Evolutionary conservation across 2,888 invertebrate species (phyloP).

Genomic region (Chrysopilus asiliformis): DNA sequence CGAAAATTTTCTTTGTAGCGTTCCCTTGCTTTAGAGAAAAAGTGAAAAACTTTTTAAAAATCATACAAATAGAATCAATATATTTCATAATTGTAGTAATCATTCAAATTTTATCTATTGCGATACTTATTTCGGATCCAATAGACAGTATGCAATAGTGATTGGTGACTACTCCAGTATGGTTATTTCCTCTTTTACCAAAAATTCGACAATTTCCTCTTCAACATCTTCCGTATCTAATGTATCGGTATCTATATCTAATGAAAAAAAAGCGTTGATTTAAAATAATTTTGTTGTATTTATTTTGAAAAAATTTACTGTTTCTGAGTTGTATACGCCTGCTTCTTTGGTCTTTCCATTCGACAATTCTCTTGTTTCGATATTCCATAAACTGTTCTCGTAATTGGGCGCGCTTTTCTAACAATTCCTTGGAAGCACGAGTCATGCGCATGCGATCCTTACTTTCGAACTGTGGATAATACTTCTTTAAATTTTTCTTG

Average conservation of each 20-base stretch:
- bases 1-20: no score
- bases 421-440: slow-evolving; percentile 87
- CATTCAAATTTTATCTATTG: no score
- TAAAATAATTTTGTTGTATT: background rate
- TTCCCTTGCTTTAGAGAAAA: no score
- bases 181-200: slow-evolving; percentile 88
- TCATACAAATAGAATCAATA: no score
- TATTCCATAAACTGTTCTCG: slow-evolving; percentile 79
- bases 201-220: slow-evolving; percentile 94
- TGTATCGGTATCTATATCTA: slow-evolving; percentile 90
- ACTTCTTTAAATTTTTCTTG: slow-evolving; percentile 95
- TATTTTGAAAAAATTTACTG: slow-evolving; percentile 46
- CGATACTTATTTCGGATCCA: no score
- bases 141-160: no score
- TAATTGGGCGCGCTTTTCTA: slow-evolving; percentile 78
- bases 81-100: no score
- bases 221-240: slow-evolving; percentile 82
- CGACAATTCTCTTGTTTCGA: slow-evolving; percentile 56
- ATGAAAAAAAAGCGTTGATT: slow-evolving; percentile 7
- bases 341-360: slow-evolving; percentile 66
- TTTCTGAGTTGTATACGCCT: slow-evolving; percentile 72
- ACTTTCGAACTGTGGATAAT: slow-evolving; percentile 88
- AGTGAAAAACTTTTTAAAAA: no score
- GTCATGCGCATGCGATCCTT: slow-evolving; percentile 89
- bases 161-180: slow-evolving; percentile 51